Evolutionary conservation across 2,113 vertebrate genomes (phyloP), one percentile per base, ranked within the genome.

Genomic region (Paracanthobrama guichenoti): DNA sequence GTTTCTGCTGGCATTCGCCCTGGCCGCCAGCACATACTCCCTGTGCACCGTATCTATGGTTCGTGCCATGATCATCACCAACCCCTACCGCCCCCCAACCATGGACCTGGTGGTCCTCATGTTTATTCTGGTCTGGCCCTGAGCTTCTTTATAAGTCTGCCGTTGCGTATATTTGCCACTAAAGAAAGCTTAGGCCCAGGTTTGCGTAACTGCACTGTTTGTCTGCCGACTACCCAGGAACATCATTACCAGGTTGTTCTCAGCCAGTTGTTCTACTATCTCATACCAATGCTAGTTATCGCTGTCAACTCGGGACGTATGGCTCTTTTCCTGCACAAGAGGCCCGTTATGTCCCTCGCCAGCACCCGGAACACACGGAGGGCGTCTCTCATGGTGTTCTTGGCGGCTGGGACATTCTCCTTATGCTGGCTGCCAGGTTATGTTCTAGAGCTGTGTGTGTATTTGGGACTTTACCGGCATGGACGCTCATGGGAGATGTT

Each of bases 11-110:
- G 93, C 92, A 35, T 95, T 94, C 82, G 92, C 93, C 64, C 86
- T 94, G 85, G 93, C 92, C 0, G 94, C 92, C 72, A 95, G 95
- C 90, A 94, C 92, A 46, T 95, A 94, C 83, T 95, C 94, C 0
- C 88, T 95, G n/a, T 95, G 93, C 46, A 92, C 93, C 0, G 93
- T 95, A 81, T 95, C 94, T 14, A 79, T 94, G 86, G 90, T 94
- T 13, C 91, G 93, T 0, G 91, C 83, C 50, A 93, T 92, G 92
- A 91, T 91, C 79, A 90, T 92, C 86, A 91, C 91, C 82, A 94
- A 94, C 88, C 90, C 91, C 0, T 92, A 91, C 89, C 92, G 91
- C 24, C 90, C 92, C 0, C 93, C 92, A 44, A 60, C 69, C 72
- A 91, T 88, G 84, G 91, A 93, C 87, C 86, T 92, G 53, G 89